These are phyloP conservation scores for Colossoma macropomum DNA, from an alignment of 2,113 vertebrate genomes.

Conservation along the genomic window DNA sequence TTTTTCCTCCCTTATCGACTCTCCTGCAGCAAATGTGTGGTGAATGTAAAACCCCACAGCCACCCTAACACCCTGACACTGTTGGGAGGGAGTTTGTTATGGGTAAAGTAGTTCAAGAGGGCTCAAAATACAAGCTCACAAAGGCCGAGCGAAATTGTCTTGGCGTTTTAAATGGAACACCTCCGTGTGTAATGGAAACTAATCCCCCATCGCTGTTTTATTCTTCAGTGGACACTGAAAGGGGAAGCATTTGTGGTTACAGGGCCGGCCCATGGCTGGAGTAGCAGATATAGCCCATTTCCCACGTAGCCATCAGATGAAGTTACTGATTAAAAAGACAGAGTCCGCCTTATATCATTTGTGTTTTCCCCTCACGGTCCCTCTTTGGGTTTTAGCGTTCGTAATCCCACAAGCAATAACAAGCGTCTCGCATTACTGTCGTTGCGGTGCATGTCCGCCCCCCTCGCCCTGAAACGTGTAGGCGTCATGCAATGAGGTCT, in stretches of 20 bases:
- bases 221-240: constrained; percentile 39
- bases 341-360: constrained; percentile 60
- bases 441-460: constrained; percentile 14
- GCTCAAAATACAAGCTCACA: constrained; percentile 62
- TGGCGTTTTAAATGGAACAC: constrained; percentile 78
- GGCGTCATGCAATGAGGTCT: not conserved
- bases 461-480: not conserved
- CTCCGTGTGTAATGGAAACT: constrained; percentile 67
- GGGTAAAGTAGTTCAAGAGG: constrained; percentile 60
- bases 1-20: constrained; percentile 27
- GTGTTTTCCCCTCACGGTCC: constrained; percentile 58
- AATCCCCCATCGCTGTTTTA: constrained; percentile 56
- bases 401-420: constrained; percentile 60
- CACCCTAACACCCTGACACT: constrained; percentile 51
- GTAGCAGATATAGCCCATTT: constrained; percentile 67
- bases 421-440: constrained; percentile 52
- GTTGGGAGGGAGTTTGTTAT: constrained; percentile 47
- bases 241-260: constrained; percentile 53
- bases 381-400: constrained; percentile 47
- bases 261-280: constrained; percentile 18
- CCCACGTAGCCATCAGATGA: constrained; percentile 68
- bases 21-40: constrained; percentile 17
- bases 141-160: constrained; percentile 65
- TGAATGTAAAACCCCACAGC: constrained; percentile 11
- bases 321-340: constrained; percentile 72